Base-by-base conservation (phyloP, 2,888 invertebrate genomes). In the Acronicta leporina region DNA sequence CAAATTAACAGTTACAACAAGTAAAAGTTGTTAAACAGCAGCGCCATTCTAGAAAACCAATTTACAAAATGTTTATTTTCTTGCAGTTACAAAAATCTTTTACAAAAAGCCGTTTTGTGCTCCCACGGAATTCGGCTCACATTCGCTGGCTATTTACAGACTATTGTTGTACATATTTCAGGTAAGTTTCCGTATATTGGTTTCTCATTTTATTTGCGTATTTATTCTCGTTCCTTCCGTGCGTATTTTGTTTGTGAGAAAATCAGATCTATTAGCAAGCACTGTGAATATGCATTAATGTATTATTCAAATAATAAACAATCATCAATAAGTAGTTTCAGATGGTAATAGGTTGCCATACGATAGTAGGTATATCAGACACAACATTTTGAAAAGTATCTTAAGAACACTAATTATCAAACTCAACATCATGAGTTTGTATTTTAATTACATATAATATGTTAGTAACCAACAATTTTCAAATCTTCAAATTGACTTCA, bases 21-120 rank as follows among this genome's bases (percentile, higher is more conserved):
- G 20, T 33, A 30, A n/a, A 20, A 20, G 20, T 20, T 20, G 20
- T 20, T 2, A 4, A 20, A 20, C 20, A 20, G 20, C 20, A 20
- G 20, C 20, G 4, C 11, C 41, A 11, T 47, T 35, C 11, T 7
- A 1, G 4, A 6, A 45, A 47, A 48, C 40, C 15, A 20, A 9
- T 8, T 15, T 48, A 65, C 43, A 68, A 5, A 30, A 10, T 54
- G 56, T 60, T 68, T 70, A 72, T 79, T 83, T 73, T 67, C 80
- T 86, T 79, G 44, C 94, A 94, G 94, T 87, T 63, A 90, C 92
- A 50, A 94, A 92, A 62, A 79, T 91, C 20, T 82, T 89, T 67
- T 91, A 92, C 76, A 89, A 89, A 71, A 96, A 95, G 77, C 96
- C 96, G 14, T 96, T 96, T 80, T 96, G 96, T 75, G 87, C 89